These are phyloP conservation scores for Andrena praecox DNA, from an alignment of 2,888 invertebrate genomes.

Conservation along the genomic window DNA sequence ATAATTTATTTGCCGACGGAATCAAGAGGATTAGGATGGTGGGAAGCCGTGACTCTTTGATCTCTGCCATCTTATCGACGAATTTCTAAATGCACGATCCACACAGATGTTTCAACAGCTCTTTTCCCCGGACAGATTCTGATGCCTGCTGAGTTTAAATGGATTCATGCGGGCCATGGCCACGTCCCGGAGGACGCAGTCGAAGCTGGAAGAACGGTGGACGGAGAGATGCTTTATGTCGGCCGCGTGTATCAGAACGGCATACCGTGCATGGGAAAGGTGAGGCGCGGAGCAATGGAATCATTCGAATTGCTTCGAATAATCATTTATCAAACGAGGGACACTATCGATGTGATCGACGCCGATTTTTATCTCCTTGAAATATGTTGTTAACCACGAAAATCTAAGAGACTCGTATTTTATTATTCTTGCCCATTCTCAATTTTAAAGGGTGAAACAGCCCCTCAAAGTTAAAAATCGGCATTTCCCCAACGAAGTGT, in stretches of 20 bases:
- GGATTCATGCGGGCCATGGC: slow-evolving; percentile 74
- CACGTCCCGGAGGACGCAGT: slow-evolving; percentile 82
- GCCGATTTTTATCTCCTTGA: no score
- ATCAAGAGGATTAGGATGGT: slow-evolving; percentile 28
- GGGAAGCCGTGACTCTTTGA: slow-evolving; percentile 15
- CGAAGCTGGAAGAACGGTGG: slow-evolving; percentile 79
- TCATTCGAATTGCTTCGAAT: background rate
- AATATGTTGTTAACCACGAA: no score
- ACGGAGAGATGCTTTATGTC: slow-evolving; percentile 83
- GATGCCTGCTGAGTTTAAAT: slow-evolving; percentile 76
- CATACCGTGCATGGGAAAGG: slow-evolving; percentile 80
- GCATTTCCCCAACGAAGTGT: no score
- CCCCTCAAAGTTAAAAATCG: no score
- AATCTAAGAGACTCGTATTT: no score
- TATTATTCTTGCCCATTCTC: no score
- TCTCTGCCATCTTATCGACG: slow-evolving; percentile 8
- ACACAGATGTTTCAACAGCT: background rate
- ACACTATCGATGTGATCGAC: no score
- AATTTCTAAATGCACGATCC: background rate
- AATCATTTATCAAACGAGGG: background rate
- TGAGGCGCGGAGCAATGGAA: slow-evolving; percentile 52
- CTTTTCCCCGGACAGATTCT: slow-evolving; percentile 66
- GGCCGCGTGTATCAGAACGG: slow-evolving; percentile 81
- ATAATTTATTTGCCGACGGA: slow-evolving; percentile 51
- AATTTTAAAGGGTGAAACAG: no score